These are phyloP conservation scores for Benthosema pterotum DNA, from an alignment of 2,797 vertebrate genomes.

Conservation along the genomic window DNA sequence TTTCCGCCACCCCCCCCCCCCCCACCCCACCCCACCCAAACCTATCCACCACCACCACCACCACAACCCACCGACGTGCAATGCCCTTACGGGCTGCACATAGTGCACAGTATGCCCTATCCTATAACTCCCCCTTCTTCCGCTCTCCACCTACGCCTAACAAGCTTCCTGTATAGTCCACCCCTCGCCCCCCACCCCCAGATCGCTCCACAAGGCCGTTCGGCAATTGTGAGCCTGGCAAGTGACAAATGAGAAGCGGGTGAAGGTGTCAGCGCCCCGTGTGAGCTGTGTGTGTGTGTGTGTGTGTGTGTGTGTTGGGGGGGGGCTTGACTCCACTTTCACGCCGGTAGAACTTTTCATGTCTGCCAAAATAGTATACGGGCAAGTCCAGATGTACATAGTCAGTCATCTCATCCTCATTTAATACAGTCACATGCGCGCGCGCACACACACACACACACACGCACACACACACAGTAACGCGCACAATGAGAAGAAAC, in stretches of 20 bases:
- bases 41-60: too few relatives aligned
- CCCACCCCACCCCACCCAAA: conserved; percentile 13
- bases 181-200: conserved; percentile 26
- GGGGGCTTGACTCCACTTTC: conserved; percentile 31
- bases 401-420: conserved; percentile 31
- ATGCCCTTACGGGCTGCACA: too few relatives aligned
- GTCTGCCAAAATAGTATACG: conserved; percentile 27
- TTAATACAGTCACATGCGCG: conserved; percentile 1
- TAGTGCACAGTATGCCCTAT: conserved; percentile 4
- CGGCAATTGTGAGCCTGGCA: conserved; percentile 52
- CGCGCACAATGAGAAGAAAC: conserved; percentile 8
- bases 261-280: conserved; percentile 52
- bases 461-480: neutral
- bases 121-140: conserved; percentile 35
- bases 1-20: conserved; percentile 20
- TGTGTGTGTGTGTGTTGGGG: conserved; percentile 12
- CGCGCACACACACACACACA: conserved; percentile 1
- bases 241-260: conserved; percentile 61
- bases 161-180: conserved; percentile 43
- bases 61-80: conserved; percentile 9
- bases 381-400: conserved; percentile 14
- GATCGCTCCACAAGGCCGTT: conserved; percentile 43
- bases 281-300: conserved; percentile 39
- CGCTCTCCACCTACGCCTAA: conserved; percentile 29
- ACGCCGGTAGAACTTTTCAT: conserved; percentile 35